Base-by-base conservation (phyloP, 2,797 vertebrate species). In the Poeciliopsis gracilis region DNA sequence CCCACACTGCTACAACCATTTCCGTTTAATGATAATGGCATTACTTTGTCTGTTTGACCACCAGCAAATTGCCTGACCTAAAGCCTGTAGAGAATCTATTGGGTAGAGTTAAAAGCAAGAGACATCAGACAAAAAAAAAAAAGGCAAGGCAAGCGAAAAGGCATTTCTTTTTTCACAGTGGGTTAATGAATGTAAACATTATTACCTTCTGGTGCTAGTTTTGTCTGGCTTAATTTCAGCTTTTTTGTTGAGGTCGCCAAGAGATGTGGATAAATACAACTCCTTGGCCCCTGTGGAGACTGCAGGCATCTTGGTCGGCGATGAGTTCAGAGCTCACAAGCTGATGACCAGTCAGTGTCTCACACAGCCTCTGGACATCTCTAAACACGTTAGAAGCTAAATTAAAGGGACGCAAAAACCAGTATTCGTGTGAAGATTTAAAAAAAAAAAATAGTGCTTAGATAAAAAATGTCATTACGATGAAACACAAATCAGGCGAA, bases 161-260 rank as follows among this genome's bases (percentile, higher is more conserved):
- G 36, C 36, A 8, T 16, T 63, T 36, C 7, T 46, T 45, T 45
- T 53, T 74, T 18, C 13, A 57, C 1, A 49, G 5, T 55, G 36
- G 1, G 15, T 2, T 41, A 5, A 72, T 1, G 11, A 2, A 7
- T 38, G 57, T 16, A 47, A 74, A 81, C 18, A 25, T 30, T 1
- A 5, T 73, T 86, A 99, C 98, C 90, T 98, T 89, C 96, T 97
- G 47, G 97, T 98, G 92, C 95, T 98, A 0, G 94, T 95, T 93
- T 97, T 97, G 36, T 99, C 97, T 1, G 95, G 93, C 91, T 98
- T 99, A 45, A 99, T 90, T 92, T 99, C 98, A 82, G 97, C 97
- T 90, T 97, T 99, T 93, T 97, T 99, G 82, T 99, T 99, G 82
- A 99, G 97, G 57, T 99, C 98, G 79, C 97, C 97, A 88, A 99